These are phyloP conservation scores for Nannobrachium achirus DNA, from an alignment of 2,113 vertebrate species.

Conservation along the genomic window DNA sequence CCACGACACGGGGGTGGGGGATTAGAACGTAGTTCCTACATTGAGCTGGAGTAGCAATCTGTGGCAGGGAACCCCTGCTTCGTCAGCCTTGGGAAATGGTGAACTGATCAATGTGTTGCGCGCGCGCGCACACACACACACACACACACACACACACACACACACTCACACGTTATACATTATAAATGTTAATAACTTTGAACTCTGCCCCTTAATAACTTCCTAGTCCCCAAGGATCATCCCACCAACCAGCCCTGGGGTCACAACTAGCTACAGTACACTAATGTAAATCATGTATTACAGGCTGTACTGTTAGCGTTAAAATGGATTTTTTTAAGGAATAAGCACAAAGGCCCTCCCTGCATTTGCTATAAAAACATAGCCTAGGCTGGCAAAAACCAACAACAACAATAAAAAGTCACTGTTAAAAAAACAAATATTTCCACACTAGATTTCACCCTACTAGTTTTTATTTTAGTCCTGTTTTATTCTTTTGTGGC, in stretches of 20 bases:
- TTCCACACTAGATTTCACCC: conserved; percentile 13
- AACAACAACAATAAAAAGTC: conserved; percentile 22
- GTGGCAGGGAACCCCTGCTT: conserved; percentile 35
- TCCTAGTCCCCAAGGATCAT: conserved; percentile 5
- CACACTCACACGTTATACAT: neutral
- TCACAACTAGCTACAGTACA: conserved; percentile 20
- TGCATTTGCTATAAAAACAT: conserved; percentile 24
- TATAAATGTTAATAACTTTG: conserved; percentile 31
- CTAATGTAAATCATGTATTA: conserved; percentile 35
- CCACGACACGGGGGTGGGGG: conserved; percentile 35
- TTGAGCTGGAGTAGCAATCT: conserved; percentile 69
- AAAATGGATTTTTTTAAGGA: conserved; percentile 38
- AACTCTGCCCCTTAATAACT: conserved; percentile 20
- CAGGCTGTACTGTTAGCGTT: conserved; percentile 20
- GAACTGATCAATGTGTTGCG: conserved; percentile 28
- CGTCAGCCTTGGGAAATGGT: conserved; percentile 17
- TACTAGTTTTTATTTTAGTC: conserved; percentile 21
- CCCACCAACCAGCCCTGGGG: conserved; percentile 28
- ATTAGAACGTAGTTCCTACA: conserved; percentile 61
- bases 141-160: neutral
- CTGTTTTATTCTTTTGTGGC: conserved; percentile 19
- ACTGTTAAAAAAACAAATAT: conserved; percentile 21
- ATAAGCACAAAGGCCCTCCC: conserved; percentile 36
- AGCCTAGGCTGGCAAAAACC: conserved; percentile 28
- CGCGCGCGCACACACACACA: neutral